These are phyloP conservation scores for Philereme transversata DNA, from an alignment of 2,888 invertebrate species.

Conservation along the genomic window DNA sequence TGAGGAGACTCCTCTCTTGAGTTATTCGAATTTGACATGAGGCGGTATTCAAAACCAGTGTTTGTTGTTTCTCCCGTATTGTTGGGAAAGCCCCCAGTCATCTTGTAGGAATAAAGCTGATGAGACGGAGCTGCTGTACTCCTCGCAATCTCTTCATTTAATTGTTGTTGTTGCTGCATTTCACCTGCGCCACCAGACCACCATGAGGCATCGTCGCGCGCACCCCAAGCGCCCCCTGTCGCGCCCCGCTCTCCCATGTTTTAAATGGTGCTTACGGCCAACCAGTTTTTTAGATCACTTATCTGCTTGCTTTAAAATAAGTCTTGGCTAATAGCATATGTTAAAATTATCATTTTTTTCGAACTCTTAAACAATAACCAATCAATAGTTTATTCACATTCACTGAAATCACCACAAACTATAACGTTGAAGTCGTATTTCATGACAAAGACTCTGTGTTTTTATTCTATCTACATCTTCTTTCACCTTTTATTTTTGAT, in stretches of 20 bases:
- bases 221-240: conserved; percentile 84
- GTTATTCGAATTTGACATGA: conserved; percentile 84
- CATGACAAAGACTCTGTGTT: conserved; percentile 71
- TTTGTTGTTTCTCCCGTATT: conserved; percentile 85
- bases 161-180: conserved; percentile 79
- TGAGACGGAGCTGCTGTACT: conserved; percentile 82
- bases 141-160: conserved; percentile 77
- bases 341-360: conserved; percentile 63
- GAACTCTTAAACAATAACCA: conserved; percentile 32
- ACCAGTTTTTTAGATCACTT: conserved; percentile 73
- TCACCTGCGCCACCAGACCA: conserved; percentile 80
- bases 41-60: conserved; percentile 90
- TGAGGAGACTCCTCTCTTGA: conserved; percentile 75
- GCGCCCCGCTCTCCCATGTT: conserved; percentile 81
- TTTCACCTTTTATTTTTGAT: conserved; percentile 41
- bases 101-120: conserved; percentile 93
- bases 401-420: conserved; percentile 53
- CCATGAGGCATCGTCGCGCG: conserved; percentile 84
- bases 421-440: conserved; percentile 50
- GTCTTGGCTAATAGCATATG: conserved; percentile 51
- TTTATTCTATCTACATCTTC: conserved; percentile 58
- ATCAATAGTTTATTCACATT: conserved; percentile 42
- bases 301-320: conserved; percentile 56
- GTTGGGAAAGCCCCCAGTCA: conserved; percentile 92
- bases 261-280: conserved; percentile 70